Evolutionary conservation across 1,140 invertebrate genomes (phyloP), one percentile per base, ranked within the genome.

Genomic region (Cyrtorhinus lividipennis): DNA sequence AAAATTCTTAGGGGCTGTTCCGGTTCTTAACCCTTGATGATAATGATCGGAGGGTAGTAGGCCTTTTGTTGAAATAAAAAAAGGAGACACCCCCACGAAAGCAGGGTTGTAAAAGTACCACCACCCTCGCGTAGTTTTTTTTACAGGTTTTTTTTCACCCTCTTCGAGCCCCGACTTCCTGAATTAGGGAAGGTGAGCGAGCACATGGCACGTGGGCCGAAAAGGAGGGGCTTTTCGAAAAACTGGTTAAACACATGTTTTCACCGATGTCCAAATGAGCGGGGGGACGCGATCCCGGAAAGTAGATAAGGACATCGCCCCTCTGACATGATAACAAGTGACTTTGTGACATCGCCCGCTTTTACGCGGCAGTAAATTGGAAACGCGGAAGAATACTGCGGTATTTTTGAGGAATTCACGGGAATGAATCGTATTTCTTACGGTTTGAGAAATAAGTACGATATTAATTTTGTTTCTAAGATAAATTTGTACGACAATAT

Each of bases 21-120:
- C 48, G 48, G 48, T 53, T 53, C 48, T 53, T 53, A 53, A 53
- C 48, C 18, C 18, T 53, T 53, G 18, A 53, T 20, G 48, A 53
- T 53, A 53, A 53, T 53, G 5, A 53, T 53, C 48, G 10, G 48
- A 20, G 38, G 38, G 10, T 10, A 12, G 18, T 20, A 12, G 48
- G 48, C 20, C 48, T 53, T 53, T 53, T 20, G 8, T 53, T 53
- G 8, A 53, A 5, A 53, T 13, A 53, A 53, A 53, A 53, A 53
- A 53, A 53, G 18, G 18, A 22, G 18, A 22, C 10, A 53, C 10
- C 10, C n/a, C n/a, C n/a, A n/a, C n/a, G n/a, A n/a, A 20, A 53
- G 18, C 48, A 53, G 48, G 18, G 48, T 15, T 38, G 30, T 38
- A 53, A 22, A 53, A 53, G 20, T 10, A 53, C 48, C 48, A 20